These are phyloP conservation scores for Tachuris rubrigastra DNA, from an alignment of 2,113 vertebrate genomes.

Conservation along the genomic window DNA sequence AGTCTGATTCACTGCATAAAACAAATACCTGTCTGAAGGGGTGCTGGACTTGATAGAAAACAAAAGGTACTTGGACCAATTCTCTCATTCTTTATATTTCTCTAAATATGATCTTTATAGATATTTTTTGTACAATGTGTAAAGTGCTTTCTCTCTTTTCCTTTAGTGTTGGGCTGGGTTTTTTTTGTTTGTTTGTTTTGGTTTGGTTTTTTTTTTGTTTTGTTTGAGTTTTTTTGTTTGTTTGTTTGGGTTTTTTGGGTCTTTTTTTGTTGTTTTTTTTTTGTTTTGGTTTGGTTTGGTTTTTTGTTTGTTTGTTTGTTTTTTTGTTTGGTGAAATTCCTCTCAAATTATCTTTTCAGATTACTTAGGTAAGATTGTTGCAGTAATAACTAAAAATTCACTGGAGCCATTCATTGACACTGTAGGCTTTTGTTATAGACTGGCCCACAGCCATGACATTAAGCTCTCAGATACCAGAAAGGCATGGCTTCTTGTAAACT, in stretches of 20 bases:
- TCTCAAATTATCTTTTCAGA: background rate
- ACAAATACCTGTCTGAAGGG: background rate
- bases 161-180: background rate
- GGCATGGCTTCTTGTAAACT: background rate
- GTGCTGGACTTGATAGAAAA: background rate
- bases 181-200: no score
- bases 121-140: background rate
- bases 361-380: background rate
- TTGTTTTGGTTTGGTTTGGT: background rate
- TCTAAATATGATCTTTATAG: background rate
- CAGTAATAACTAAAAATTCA: background rate
- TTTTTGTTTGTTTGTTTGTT: no score
- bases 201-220: no score
- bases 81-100: background rate
- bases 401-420: fast-evolving
- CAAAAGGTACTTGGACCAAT: background rate
- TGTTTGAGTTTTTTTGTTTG: background rate
- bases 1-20: background rate
- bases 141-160: background rate
- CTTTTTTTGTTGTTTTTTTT: no score
- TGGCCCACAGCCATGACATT: background rate
- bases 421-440: background rate
- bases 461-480: background rate
- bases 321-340: background rate
- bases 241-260: no score